A percentile compares a stretch with the other conserved stretches of the same genome.
These are phyloP conservation scores for Drosophila neocordata DNA, from an alignment of 1,140 invertebrate genomes.

Conservation along the genomic window DNA sequence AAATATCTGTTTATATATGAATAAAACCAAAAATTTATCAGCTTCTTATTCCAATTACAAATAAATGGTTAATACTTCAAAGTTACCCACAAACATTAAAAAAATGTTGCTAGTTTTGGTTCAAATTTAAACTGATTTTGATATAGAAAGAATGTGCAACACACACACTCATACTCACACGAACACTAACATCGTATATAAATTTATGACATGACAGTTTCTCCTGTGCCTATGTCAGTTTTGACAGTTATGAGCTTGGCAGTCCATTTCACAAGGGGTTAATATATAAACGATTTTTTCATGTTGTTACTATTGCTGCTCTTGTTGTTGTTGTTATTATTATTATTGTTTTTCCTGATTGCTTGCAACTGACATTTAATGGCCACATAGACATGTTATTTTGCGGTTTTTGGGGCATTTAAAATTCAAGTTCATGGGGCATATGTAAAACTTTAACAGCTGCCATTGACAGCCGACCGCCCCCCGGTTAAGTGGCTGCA, in stretches of 20 bases:
- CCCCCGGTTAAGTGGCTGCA: background rate
- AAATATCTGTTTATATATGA: too few species aligned
- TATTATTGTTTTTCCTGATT: slow-evolving; percentile 8
- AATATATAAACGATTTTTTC: slow-evolving; percentile 53
- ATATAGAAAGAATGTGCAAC: background rate
- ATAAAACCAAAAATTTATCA: too few species aligned
- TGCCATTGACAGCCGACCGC: slow-evolving; percentile 59
- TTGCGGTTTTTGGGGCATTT: slow-evolving; percentile 60
- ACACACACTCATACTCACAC: background rate
- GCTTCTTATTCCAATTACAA: too few species aligned
- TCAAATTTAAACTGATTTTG: background rate
- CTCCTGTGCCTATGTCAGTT: slow-evolving; percentile 26
- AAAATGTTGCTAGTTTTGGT: background rate
- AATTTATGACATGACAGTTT: background rate
- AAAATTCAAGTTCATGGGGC: slow-evolving; percentile 74
- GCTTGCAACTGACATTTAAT: slow-evolving; percentile 73
- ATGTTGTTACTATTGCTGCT: slow-evolving; percentile 13
- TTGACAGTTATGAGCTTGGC: slow-evolving; percentile 60
- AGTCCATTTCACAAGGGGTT: slow-evolving; percentile 36
- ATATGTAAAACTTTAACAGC: slow-evolving; percentile 56
- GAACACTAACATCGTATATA: background rate
- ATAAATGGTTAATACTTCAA: background rate
- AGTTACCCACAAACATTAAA: background rate
- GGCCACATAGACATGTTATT: slow-evolving; percentile 69
- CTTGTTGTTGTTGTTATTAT: slow-evolving; percentile 36